These are phyloP conservation scores for Geodia barretti DNA, from an alignment of 37 sponge, comb jelly and placozoan species.

Conservation along the genomic window DNA sequence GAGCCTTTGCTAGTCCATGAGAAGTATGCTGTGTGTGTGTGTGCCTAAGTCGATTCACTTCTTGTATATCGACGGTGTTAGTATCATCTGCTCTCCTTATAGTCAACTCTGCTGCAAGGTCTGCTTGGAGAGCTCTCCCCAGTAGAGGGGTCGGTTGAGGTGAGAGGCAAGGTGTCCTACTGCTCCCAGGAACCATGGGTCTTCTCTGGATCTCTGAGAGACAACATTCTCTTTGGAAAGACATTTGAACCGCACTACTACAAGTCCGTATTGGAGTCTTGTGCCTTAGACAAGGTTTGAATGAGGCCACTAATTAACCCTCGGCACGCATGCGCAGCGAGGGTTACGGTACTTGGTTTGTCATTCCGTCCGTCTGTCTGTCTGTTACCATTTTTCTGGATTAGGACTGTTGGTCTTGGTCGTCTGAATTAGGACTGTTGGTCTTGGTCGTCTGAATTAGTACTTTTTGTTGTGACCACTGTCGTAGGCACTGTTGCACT, in stretches of 20 bases:
- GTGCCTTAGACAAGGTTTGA: slow-evolving; percentile 72
- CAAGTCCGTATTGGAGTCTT: slow-evolving; percentile 48
- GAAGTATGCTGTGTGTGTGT: background rate
- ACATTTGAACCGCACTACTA: slow-evolving; percentile 36
- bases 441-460: too few relatives aligned
- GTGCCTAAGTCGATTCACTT: background rate
- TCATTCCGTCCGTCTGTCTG: too few relatives aligned
- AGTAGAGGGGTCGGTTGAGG: slow-evolving; percentile 38
- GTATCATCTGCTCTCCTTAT: background rate
- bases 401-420: too few relatives aligned
- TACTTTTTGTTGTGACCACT: too few relatives aligned
- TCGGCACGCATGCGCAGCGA: too few relatives aligned
- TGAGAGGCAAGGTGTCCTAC: slow-evolving; percentile 59
- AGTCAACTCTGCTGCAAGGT: slow-evolving; percentile 75
- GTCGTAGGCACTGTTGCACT: too few relatives aligned
- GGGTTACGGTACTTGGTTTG: too few relatives aligned
- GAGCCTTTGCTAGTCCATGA: too few relatives aligned
- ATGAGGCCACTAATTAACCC: too few relatives aligned
- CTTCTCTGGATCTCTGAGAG: slow-evolving; percentile 72
- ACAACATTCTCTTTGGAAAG: slow-evolving; percentile 76
- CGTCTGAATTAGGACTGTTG: too few relatives aligned
- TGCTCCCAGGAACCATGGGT: slow-evolving; percentile 78
- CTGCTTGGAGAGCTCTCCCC: slow-evolving; percentile 56
- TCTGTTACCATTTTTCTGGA: too few relatives aligned
- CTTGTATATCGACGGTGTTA: background rate